These are phyloP conservation scores for Trichechus manatus DNA, from an alignment of 2,113 vertebrate genomes.

Conservation along the genomic window DNA sequence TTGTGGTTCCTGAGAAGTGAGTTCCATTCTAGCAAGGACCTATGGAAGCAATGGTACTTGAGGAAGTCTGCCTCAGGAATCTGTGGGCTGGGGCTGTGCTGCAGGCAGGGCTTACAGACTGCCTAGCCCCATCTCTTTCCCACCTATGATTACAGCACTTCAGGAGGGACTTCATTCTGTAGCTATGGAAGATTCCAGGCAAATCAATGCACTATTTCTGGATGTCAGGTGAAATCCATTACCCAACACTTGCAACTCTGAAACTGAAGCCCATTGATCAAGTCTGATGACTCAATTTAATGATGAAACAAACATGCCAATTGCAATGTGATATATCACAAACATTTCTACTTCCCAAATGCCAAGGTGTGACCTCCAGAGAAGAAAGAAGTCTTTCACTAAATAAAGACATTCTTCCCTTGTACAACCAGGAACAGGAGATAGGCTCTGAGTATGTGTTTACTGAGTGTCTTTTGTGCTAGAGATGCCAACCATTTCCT, in stretches of 20 bases:
- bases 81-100: neutral
- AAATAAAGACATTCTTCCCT: constrained; percentile 10
- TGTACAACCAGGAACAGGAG: neutral
- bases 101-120: neutral
- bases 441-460: neutral
- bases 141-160: neutral
- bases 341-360: neutral
- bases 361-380: neutral
- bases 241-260: neutral
- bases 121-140: neutral
- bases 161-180: neutral
- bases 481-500: neutral
- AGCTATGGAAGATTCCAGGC: neutral
- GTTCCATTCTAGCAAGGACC: neutral
- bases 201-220: neutral
- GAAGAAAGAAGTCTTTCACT: constrained; percentile 40
- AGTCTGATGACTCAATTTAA: constrained; percentile 40
- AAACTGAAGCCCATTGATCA: constrained; percentile 4
- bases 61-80: neutral
- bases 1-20: neutral
- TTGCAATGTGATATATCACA: neutral
- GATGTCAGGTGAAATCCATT: neutral
- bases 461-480: neutral
- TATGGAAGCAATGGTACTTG: neutral
- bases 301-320: neutral